A percentile compares a stretch with the other conserved stretches of the same genome.
These are phyloP conservation scores for Dioctria linearis DNA, from an alignment of 2,888 invertebrate species.

Conservation along the genomic window DNA sequence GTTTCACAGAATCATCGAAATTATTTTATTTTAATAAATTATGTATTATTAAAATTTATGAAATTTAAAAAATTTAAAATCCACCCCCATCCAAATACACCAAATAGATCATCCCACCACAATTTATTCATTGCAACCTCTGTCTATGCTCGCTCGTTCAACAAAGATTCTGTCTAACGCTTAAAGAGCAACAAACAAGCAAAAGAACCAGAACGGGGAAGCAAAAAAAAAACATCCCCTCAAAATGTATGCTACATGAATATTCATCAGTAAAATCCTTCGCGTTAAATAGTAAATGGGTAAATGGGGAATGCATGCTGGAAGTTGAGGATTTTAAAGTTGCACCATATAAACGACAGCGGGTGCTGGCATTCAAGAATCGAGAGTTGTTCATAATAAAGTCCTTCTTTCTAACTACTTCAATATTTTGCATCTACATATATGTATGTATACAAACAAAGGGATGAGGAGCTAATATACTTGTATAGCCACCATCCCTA, in stretches of 20 bases:
- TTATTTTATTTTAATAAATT: too few species aligned
- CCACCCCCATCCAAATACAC: not conserved
- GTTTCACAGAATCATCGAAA: too few species aligned
- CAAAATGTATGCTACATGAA: constrained; percentile 42
- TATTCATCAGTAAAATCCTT: constrained; percentile 34
- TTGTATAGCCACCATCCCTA: not conserved
- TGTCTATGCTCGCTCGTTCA: not conserved
- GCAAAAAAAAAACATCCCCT: not conserved
- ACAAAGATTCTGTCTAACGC: constrained; percentile 21
- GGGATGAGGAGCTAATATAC: constrained; percentile 9
- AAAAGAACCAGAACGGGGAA: constrained; percentile 8
- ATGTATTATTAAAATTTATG: too few species aligned
- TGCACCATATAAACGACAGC: too few species aligned
- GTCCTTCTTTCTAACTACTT: not conserved
- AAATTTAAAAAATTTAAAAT: too few species aligned
- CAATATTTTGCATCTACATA: not conserved
- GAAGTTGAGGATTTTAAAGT: not conserved
- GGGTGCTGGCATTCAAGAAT: not conserved
- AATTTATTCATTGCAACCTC: constrained; percentile 38
- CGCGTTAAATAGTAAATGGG: constrained; percentile 5
- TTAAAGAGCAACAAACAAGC: constrained; percentile 1
- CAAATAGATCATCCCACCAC: not conserved
- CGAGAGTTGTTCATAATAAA: not conserved
- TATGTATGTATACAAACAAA: too few species aligned
- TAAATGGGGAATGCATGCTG: constrained; percentile 7